Conservation (phyloP, 2,797 vertebrate genomes). For the Rhabdomys pumilio region DNA sequence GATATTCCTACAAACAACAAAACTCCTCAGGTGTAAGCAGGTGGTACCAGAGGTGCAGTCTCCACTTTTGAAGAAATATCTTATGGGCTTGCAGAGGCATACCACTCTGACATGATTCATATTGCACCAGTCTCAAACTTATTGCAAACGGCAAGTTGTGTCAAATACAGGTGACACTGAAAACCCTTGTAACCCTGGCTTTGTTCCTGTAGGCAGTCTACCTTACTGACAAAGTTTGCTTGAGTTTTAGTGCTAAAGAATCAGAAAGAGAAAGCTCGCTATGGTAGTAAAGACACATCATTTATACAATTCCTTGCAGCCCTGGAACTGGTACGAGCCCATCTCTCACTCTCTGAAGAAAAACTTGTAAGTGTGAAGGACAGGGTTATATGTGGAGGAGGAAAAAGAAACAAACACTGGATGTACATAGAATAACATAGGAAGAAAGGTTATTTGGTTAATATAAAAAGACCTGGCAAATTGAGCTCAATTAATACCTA, state of each 20-base stretch:
- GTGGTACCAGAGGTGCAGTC: background rate
- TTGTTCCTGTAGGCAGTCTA: slow-evolving; percentile 46
- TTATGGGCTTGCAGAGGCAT: slow-evolving; percentile 12
- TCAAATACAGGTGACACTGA: slow-evolving; percentile 78
- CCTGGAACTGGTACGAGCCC: background rate
- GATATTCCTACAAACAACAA: slow-evolving; percentile 76
- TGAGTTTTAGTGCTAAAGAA: slow-evolving; percentile 25
- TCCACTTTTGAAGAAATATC: background rate
- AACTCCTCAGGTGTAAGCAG: slow-evolving; percentile 46
- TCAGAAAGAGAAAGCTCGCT: background rate
- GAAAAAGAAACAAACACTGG: background rate
- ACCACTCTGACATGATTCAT: slow-evolving; percentile 11
- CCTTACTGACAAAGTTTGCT: slow-evolving; percentile 62
- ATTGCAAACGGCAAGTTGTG: slow-evolving; percentile 68
- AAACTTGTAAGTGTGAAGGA: background rate
- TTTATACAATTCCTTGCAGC: background rate
- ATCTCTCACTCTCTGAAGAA: background rate
- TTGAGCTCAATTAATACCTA: slow-evolving; percentile 13
- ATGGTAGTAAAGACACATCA: background rate
- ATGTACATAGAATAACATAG: background rate
- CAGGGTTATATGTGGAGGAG: accelerated
- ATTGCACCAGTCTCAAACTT: slow-evolving; percentile 53
- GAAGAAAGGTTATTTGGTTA: background rate
- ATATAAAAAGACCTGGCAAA: background rate
- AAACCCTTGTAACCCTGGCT: background rate